Evolutionary conservation across 2,888 invertebrate species (phyloP).

Genomic region (Pandemis heparana): DNA sequence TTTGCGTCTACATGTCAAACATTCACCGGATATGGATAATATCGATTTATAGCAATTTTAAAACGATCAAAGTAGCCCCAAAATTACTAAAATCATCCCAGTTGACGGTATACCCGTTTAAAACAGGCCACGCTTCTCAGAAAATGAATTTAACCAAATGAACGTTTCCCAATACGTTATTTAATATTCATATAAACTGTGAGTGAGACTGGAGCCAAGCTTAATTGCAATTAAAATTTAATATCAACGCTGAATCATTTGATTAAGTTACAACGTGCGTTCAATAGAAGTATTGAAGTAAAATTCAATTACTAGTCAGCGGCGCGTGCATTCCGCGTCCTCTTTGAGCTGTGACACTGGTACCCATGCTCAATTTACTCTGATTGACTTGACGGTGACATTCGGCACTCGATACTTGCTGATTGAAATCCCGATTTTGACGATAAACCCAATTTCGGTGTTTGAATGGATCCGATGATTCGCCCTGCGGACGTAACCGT

Average conservation of each 20-base stretch:
- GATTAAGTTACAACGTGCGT: conserved; percentile 18
- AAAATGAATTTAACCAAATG: background rate
- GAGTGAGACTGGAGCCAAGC: background rate
- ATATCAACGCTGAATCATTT: conserved; percentile 13
- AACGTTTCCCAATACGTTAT: conserved; percentile 6
- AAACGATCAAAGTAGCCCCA: too few species aligned
- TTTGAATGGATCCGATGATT: conserved; percentile 49
- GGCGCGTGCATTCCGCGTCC: conserved; percentile 46
- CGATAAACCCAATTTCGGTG: conserved; percentile 69
- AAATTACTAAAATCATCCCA: too few species aligned
- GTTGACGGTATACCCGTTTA: too few species aligned
- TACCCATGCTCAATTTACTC: conserved; percentile 70
- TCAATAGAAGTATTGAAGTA: conserved; percentile 39
- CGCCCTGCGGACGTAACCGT: conserved; percentile 28
- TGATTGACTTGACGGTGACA: conserved; percentile 72
- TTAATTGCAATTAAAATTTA: conserved; percentile 17
- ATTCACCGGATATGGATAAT: too few species aligned
- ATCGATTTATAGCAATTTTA: too few species aligned
- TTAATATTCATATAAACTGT: background rate
- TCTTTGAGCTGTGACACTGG: conserved; percentile 60
- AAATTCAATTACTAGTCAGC: conserved; percentile 45
- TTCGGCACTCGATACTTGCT: conserved; percentile 65
- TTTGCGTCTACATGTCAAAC: too few species aligned
- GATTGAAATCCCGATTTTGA: conserved; percentile 71
- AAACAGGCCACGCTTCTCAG: background rate